Evolutionary conservation across 2,113 vertebrate species (phyloP).

Genomic region (Cryptomyrus ogoouensis): DNA sequence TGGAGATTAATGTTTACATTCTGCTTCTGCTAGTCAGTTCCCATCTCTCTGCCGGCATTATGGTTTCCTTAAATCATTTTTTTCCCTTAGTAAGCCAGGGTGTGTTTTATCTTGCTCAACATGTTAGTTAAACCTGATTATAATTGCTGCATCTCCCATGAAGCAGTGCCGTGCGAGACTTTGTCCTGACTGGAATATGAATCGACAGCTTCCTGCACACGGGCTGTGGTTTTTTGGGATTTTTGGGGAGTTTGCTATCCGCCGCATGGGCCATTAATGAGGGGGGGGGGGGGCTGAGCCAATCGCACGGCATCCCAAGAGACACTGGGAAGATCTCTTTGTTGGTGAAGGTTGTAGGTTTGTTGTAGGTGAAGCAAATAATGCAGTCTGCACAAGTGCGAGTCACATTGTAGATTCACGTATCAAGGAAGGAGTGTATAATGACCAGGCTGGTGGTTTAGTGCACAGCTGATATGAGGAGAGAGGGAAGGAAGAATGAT

Average conservation of each 20-base stretch:
- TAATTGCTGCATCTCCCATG: neutral
- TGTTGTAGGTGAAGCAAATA: neutral
- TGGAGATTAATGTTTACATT: neutral
- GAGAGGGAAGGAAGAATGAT: neutral
- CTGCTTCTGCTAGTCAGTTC: neutral
- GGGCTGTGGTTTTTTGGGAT: neutral
- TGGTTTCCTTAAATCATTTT: neutral
- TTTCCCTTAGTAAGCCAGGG: neutral
- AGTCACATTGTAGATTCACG: neutral
- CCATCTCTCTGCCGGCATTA: neutral
- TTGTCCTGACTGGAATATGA: neutral
- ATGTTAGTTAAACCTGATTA: neutral
- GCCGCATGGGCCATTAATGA: neutral
- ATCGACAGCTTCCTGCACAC: neutral
- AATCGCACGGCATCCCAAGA: neutral
- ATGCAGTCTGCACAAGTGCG: neutral
- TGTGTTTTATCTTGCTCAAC: neutral
- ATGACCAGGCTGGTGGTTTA: neutral
- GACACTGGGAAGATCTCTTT: neutral
- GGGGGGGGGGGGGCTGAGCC: neutral
- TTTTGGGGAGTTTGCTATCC: neutral
- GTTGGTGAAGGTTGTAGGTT: neutral
- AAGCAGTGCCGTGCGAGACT: neutral
- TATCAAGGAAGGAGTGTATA: neutral
- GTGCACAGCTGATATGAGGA: neutral